Evolutionary conservation across 2,113 vertebrate genomes (phyloP), one percentile per base, ranked within the genome.

Genomic region (Pluvialis apricaria): DNA sequence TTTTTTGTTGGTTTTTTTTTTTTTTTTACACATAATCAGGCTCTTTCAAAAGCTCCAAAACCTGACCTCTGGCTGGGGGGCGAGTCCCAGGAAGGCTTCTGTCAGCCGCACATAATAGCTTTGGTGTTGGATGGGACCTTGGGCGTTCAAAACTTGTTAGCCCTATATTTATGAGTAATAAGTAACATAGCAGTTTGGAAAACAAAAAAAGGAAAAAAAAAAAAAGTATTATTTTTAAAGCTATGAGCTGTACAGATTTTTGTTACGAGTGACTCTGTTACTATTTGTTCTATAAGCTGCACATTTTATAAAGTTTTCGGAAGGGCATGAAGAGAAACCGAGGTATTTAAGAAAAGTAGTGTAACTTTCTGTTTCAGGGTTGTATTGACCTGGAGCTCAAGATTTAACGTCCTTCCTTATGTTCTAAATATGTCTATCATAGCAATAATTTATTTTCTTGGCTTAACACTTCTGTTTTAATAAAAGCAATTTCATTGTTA

Each of bases 221-320:
- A 78, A 66, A 80, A 49, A 4, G 66, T 75, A 77, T 80, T 95
- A 92, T 95, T 97, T 96, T 95, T 92, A 83, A 97, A 97, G 96
- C 84, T 95, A 65, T 85, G 68, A 92, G 88, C 80, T 98, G 98
- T 98, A 98, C 97, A 98, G 98, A 96, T 96, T 93, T 92, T 97
- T 96, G 90, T 98, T 94, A 92, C 94, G 71, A 92, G 95, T 97
- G 97, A 92, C 92, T 94, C 95, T 96, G 95, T 94, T 96, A 64
- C 94, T 95, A 20, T 97, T 96, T 92, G 88, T 96, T 97, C 95
- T 93, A 79, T 95, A 97, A 94, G 97, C 97, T 98, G 97, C 96
- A 97, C 93, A 97, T 96, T 98, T 98, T 93, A 94, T 95, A 97
- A 90, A 92, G 64, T 93, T 97, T 94, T 73, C 85, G 91, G 92